These are phyloP conservation scores for Chelonia mydas DNA, from an alignment of 2,797 vertebrate genomes.

Conservation along the genomic window DNA sequence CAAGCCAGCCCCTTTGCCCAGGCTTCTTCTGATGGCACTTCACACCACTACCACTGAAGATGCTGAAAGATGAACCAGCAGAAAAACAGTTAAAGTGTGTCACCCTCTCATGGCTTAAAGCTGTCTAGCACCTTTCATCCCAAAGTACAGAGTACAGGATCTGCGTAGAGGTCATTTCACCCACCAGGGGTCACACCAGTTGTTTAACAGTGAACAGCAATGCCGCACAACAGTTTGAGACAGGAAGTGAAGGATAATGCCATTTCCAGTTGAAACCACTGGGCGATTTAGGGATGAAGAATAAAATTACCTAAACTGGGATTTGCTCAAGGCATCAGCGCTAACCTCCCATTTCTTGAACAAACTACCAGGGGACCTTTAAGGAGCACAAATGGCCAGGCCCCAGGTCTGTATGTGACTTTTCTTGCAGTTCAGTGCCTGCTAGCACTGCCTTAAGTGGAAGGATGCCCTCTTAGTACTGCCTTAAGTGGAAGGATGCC, in stretches of 20 bases:
- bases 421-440: background rate
- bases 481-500: background rate
- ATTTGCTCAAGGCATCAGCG: background rate
- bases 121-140: background rate
- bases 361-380: background rate
- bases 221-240: background rate
- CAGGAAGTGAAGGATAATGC: background rate
- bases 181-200: background rate
- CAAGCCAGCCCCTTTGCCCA: background rate
- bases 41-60: background rate
- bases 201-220: background rate
- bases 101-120: background rate
- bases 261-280: background rate
- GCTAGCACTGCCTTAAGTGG: background rate
- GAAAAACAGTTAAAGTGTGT: background rate
- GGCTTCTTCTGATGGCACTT: background rate
- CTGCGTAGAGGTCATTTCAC: background rate
- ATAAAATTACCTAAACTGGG: background rate
- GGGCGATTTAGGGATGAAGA: background rate
- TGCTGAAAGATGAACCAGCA: background rate
- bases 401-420: background rate
- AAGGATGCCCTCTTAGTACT: background rate
- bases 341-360: background rate
- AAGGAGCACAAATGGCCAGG: background rate
- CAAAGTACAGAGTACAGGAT: background rate